Evolutionary conservation across 2,797 vertebrate genomes (phyloP).

Genomic region (Rhabdophis nuchalis): DNA sequence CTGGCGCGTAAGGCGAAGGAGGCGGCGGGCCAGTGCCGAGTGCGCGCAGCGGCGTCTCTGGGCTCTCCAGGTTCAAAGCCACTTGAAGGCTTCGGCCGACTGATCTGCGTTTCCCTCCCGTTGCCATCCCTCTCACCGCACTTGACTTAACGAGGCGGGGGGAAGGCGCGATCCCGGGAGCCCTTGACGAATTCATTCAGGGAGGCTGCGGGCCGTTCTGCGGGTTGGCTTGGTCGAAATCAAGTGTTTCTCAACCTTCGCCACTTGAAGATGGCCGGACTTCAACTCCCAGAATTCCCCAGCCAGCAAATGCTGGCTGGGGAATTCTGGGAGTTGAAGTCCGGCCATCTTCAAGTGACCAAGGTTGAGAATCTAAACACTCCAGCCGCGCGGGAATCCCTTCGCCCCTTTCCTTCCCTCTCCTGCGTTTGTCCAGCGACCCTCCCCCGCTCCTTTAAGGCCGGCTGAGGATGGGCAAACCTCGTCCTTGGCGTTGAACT

Average conservation of each 20-base stretch:
- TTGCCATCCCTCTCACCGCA: constrained; percentile 75
- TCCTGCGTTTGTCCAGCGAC: not conserved
- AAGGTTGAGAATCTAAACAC: too few relatives aligned
- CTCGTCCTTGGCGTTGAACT: not conserved
- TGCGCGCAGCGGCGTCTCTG: not conserved
- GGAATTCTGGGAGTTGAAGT: too few relatives aligned
- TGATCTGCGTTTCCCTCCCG: constrained; percentile 74
- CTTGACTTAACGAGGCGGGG: constrained; percentile 74
- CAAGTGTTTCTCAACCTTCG: too few relatives aligned
- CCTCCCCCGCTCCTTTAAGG: not conserved
- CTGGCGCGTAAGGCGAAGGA: not conserved
- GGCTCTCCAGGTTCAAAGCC: constrained; percentile 72
- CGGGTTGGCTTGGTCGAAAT: constrained; percentile 76
- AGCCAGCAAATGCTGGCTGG: too few relatives aligned
- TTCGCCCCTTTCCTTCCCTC: constrained; percentile 19
- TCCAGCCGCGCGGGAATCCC: not conserved
- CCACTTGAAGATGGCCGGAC: too few relatives aligned
- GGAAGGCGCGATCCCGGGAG: constrained; percentile 69
- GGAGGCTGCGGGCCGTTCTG: constrained; percentile 73
- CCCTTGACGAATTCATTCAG: constrained; percentile 78
- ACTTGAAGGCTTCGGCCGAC: constrained; percentile 73
- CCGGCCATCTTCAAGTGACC: too few relatives aligned
- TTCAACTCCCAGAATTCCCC: too few relatives aligned
- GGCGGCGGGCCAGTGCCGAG: constrained; percentile 32
- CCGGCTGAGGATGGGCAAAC: constrained; percentile 2